Conservation (phyloP, 1,140 invertebrate genomes). For the Triops cancriformis region DNA sequence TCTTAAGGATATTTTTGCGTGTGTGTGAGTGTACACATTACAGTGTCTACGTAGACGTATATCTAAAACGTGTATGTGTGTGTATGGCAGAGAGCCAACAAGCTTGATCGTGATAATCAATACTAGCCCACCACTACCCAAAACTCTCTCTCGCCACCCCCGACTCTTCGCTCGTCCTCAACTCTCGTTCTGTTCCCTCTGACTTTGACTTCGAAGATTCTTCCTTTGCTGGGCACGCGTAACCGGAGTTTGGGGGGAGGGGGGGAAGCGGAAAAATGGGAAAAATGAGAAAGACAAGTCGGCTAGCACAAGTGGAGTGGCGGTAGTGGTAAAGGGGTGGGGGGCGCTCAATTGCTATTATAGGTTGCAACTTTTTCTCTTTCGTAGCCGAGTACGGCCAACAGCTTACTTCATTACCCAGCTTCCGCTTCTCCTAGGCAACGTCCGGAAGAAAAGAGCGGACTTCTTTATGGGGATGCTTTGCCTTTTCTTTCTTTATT, state of each 20-base stretch:
- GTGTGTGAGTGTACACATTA: not conserved
- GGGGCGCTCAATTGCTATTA: not conserved
- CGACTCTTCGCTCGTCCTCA: not conserved
- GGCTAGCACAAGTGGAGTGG: not conserved
- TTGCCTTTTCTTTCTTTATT: no score
- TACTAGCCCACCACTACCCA: not conserved
- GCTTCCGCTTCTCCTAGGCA: not conserved
- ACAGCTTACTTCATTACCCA: constrained; percentile 10
- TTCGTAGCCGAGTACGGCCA: not conserved
- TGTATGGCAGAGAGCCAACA: constrained; percentile 5
- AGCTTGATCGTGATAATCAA: constrained; percentile 14
- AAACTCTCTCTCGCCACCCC: not conserved
- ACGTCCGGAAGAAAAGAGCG: not conserved
- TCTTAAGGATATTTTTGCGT: not conserved
- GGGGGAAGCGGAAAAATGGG: not conserved
- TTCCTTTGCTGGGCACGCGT: constrained; percentile 8
- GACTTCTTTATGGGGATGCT: no score
- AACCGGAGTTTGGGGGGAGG: not conserved
- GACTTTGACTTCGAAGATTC: not conserved
- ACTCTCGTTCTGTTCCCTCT: not conserved
- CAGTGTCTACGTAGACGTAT: no score
- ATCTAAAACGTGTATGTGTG: not conserved
- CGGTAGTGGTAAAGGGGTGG: not conserved
- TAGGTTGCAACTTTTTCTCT: not conserved
- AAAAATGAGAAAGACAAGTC: constrained; percentile 2